A percentile compares a stretch with the other conserved stretches of the same genome.
Conservation (phyloP, 2,113 vertebrate genomes). For the Alethe diademata region DNA sequence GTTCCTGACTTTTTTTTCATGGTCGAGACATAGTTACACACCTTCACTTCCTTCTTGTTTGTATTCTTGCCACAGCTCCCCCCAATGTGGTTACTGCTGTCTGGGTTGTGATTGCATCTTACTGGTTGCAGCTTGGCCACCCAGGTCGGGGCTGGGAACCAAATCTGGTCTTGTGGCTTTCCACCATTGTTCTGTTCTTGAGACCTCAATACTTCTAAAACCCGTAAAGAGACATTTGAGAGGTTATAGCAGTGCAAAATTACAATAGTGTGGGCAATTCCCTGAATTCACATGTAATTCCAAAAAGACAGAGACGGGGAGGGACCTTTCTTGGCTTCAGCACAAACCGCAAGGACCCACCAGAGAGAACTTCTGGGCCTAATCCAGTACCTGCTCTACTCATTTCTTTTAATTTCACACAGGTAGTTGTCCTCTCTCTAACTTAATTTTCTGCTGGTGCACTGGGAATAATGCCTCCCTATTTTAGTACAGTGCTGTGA, state of each 20-base stretch:
- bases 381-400: neutral
- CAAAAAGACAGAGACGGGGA: neutral
- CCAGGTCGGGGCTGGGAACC: neutral
- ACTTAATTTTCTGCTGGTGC: neutral
- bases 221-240: neutral
- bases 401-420: neutral
- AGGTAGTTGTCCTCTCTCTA: neutral
- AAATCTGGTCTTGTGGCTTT: neutral
- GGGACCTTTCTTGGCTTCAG: neutral
- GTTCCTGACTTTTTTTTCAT: neutral
- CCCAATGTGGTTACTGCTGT: fast-evolving
- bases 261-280: neutral
- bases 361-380: neutral
- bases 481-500: neutral
- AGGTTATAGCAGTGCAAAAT: neutral
- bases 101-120: neutral
- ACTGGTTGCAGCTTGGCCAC: neutral
- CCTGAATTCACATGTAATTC: neutral
- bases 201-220: neutral
- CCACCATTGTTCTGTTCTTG: neutral
- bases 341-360: neutral
- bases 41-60: neutral
- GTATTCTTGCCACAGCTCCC: neutral
- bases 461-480: neutral
- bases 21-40: neutral